Conservation (phyloP, 2,113 vertebrate genomes). For the Corythoichthys intestinalis region DNA sequence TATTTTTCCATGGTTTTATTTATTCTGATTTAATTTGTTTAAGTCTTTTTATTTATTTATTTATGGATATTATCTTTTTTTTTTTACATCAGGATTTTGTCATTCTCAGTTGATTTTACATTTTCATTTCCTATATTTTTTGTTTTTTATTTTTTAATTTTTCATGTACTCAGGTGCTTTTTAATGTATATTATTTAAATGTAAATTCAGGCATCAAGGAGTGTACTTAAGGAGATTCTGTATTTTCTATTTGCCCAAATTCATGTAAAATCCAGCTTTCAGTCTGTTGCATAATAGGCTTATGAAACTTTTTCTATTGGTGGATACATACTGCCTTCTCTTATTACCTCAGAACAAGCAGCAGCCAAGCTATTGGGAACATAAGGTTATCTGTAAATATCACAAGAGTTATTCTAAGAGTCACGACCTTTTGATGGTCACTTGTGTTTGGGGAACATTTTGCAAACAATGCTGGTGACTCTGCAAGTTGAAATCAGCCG, state of each 20-base stretch:
- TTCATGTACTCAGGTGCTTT: no score
- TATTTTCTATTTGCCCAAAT: constrained; percentile 5
- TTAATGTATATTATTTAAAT: no score
- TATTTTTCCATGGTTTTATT: no score
- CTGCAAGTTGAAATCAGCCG: constrained; percentile 17
- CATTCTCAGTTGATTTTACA: no score
- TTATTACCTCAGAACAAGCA: constrained; percentile 41
- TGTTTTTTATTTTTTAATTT: no score
- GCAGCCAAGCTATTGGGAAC: constrained; percentile 21
- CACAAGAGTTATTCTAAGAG: constrained; percentile 56
- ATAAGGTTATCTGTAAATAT: constrained; percentile 62
- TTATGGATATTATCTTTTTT: no score
- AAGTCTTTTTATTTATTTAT: no score
- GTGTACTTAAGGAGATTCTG: background rate
- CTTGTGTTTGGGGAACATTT: constrained; percentile 61
- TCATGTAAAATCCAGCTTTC: constrained; percentile 24
- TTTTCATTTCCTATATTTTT: no score
- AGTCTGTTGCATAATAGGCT: constrained; percentile 33
- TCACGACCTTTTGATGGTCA: constrained; percentile 54
- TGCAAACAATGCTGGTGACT: constrained; percentile 47
- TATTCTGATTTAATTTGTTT: no score
- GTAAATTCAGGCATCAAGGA: no score
- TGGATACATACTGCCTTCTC: constrained; percentile 37
- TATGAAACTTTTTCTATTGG: constrained; percentile 31
- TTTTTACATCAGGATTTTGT: no score